Base-by-base conservation (phyloP, 2,888 invertebrate species). In the Pyrochroa serraticornis region DNA sequence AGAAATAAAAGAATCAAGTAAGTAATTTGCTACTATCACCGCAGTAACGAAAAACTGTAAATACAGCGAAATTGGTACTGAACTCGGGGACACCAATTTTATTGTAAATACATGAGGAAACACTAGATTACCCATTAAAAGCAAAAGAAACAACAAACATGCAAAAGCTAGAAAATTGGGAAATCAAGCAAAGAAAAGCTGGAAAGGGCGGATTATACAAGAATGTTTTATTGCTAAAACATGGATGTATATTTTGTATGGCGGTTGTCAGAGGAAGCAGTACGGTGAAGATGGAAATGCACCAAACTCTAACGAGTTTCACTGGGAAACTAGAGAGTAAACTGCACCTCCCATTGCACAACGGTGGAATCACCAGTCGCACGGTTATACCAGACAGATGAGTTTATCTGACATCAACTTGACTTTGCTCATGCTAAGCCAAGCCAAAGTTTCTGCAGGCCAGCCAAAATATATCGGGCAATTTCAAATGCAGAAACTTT, bases 341-440 rank as follows among this genome's bases (percentile, higher is more conserved):
- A 68, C 71, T 73, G 65, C 69, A 75, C 66, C 70, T 75, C 71
- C 71, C 22, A 22, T 22, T 22, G 67, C 14, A 34, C 42, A 49
- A 62, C 67, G 60, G 35, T 62, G 62, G 58, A 52, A 64, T 74
- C 73, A 72, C 75, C 78, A 78, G 68, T 74, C 75, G 77, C 75
- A 79, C 79, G 77, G 80, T 70, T 70, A 74, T 75, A 74, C 77
- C 78, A 75, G 79, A 79, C 79, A 81, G 80, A 80, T 78, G 80
- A 80, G 77, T 70, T 42, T 48, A 41, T 56, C 63, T 44, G 38
- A 70, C 65, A 69, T 68, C 72, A 76, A 75, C 73, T 75, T 74
- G 74, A 75, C 68, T 75, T 77, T 74, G 74, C 70, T 70, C 75
- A 77, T 76, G 75, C 76, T 67, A 69, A 74, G 71, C 66, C 63